phyloP scores from a whole-genome alignment of 2,888 invertebrate species.

The Toxonevra muliebris region DNA sequence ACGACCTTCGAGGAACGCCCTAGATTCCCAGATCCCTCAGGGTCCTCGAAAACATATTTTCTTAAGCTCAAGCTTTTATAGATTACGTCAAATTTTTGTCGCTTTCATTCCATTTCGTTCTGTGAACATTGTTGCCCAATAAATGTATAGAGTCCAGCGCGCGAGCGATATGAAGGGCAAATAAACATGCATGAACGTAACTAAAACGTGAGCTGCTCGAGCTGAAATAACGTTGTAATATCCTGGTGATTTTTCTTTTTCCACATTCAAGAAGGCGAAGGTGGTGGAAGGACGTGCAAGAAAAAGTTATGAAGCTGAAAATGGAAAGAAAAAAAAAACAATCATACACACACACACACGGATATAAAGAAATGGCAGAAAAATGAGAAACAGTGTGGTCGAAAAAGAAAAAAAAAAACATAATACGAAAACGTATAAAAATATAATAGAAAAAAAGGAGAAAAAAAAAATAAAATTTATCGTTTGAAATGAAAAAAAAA shows the following conservation, averaged over 20 bases:
- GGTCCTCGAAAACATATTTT: too few species aligned
- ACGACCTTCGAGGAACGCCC: too few species aligned
- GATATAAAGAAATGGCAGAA: conserved; percentile 35
- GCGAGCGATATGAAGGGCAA: conserved; percentile 9
- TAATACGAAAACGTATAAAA: conserved; percentile 40
- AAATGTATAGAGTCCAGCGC: not conserved
- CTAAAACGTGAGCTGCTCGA: conserved; percentile 19
- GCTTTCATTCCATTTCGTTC: too few species aligned
- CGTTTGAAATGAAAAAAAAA: conserved; percentile 20
- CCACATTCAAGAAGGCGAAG: conserved; percentile 31
- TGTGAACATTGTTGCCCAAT: too few species aligned
- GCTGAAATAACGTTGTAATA: conserved; percentile 25
- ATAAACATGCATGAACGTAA: conserved; percentile 25
- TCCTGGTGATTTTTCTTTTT: conserved; percentile 27
- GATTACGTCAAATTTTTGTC: too few species aligned
- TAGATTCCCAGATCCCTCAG: too few species aligned
- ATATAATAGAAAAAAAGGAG: conserved; percentile 35
- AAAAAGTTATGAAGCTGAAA: conserved; percentile 35
- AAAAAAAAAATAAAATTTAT: conserved; percentile 38
- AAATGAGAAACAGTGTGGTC: conserved; percentile 52
- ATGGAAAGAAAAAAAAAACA: conserved; percentile 20
- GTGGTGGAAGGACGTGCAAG: conserved; percentile 29
- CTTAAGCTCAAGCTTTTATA: too few species aligned
- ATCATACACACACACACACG: conserved; percentile 4
- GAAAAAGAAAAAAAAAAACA: conserved; percentile 25